These are phyloP conservation scores for Eumaeus atala DNA, from an alignment of 1,140 invertebrate genomes.

Conservation along the genomic window DNA sequence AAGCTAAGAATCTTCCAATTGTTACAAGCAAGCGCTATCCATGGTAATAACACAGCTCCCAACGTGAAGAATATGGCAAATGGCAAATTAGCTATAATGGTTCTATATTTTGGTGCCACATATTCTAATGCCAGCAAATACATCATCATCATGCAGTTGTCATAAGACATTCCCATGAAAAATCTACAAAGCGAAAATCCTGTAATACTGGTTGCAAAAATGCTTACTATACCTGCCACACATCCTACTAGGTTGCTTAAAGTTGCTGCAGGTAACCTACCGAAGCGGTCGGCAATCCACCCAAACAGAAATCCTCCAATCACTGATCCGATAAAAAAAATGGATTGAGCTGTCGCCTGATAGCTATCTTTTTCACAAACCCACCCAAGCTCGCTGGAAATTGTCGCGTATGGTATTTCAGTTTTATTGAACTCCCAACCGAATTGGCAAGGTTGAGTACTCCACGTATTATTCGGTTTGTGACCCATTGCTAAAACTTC, in stretches of 20 bases:
- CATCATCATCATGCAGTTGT: constrained; percentile 87
- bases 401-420: constrained; percentile 62
- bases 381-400: constrained; percentile 75
- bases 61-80: constrained; percentile 79
- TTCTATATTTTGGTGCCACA: constrained; percentile 77
- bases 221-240: constrained; percentile 78
- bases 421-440: constrained; percentile 77
- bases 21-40: constrained; percentile 78
- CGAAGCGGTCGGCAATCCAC: constrained; percentile 79
- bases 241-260: constrained; percentile 77
- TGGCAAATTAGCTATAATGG: constrained; percentile 76
- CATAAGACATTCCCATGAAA: constrained; percentile 82
- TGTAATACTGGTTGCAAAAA: constrained; percentile 76
- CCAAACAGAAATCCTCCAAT: constrained; percentile 81
- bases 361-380: constrained; percentile 79
- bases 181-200: constrained; percentile 77
- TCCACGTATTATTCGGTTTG: constrained; percentile 37
- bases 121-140: constrained; percentile 77
- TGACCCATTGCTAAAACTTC: constrained; percentile 34
- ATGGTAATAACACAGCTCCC: constrained; percentile 76
- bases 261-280: constrained; percentile 78
- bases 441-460: constrained; percentile 64
- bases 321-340: constrained; percentile 81
- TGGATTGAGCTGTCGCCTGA: constrained; percentile 78
- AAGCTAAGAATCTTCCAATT: constrained; percentile 81